Evolutionary conservation across 2,113 vertebrate genomes (phyloP), one percentile per base, ranked within the genome.

Genomic region (Anguilla rostrata): DNA sequence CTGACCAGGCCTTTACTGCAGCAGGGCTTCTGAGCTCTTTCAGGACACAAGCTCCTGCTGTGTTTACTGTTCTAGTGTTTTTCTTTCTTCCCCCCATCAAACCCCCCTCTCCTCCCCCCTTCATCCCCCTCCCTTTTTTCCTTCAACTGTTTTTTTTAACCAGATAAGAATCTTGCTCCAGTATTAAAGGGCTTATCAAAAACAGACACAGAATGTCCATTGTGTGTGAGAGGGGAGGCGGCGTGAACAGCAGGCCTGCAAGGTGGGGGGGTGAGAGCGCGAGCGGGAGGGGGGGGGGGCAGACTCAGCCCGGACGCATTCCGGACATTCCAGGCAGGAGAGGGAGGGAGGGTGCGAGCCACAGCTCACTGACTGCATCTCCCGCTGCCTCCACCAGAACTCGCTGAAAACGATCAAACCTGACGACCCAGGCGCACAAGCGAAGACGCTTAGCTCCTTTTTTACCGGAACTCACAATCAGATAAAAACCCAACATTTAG

Each of bases 311-410:
- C 88, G 87, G 22, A 79, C 86, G 88, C 93, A 95, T 95, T 95
- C 95, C 92, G 90, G 84, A 88, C 93, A 95, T 95, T 92, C 93
- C 91, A 91, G 83, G 11, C 26, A 75, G 87, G 87, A 75, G 92
- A 85, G 90, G 89, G 60, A 66, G 18, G 4, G 60, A 66, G 60
- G 89, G 90, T 5, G 0, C 84, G 26, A 90, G 89, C 88, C 91
- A 90, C 89, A 87, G 86, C 88, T 86, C 15, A 3, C 90, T 85
- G 87, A 87, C 91, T 90, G 91, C 81, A 88, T 88, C 88, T 87
- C 89, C 82, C 87, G 79, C 56, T 43, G 49, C 86, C 43, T 82
- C 78, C 39, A 83, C 82, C 14, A 26, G 83, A 40, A 60, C 43
- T 53, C 49, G 12, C 49, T 53, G 49, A 53, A 57, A 39, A 46